Base-by-base conservation (phyloP, 2,113 vertebrate species). In the Crotalus tigris region DNA sequence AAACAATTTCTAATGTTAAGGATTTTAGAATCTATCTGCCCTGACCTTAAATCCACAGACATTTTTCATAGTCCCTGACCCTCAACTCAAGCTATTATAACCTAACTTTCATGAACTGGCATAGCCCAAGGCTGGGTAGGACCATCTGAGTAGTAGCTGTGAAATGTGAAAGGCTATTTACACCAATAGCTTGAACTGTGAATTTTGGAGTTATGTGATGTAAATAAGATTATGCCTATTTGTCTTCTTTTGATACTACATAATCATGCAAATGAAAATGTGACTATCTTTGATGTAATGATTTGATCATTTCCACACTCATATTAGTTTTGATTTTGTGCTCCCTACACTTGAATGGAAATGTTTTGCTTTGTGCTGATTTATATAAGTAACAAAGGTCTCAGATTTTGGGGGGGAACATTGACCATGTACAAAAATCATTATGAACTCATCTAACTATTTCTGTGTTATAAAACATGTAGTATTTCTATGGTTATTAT, bases 341-440 rank as follows among this genome's bases (percentile, higher is more conserved):
- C 5, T 91, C 17, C 3, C 0, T 9, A 0, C 2, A 59, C 6
- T 9, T 51, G 33, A n/a, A 12, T 44, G 51, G 49, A 33, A 5
- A 5, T 33, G n/a, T 44, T 91, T 2, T 24, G 17, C 0, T 90
- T 90, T 39, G 46, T 93, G 5, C 12, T 90, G n/a, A 2, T 4
- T 13, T 6, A 9, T 19, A 5, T 58, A 2, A 93, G 13, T 19
- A 19, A 94, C 81, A 92, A 53, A 33, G 53, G 46, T 69, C 0
- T 23, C 61, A 57, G 53, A 17, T 81, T 5, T 86, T 4, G 0
- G 92, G 91, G 75, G 91, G 85, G 81, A 46, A 81, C 69, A 88
- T 93, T 85, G 91, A 91, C 44, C 94, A 91, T 88, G 19, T 11
- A 23, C 23, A 53, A 17, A 53, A 95, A 64, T 55, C 92, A 90